Percentiles rank a stretch among this genome's conserved stretches.
Evolutionary conservation across 2,797 vertebrate species (phyloP).

Genomic region (Neopelma chrysocephalum): DNA sequence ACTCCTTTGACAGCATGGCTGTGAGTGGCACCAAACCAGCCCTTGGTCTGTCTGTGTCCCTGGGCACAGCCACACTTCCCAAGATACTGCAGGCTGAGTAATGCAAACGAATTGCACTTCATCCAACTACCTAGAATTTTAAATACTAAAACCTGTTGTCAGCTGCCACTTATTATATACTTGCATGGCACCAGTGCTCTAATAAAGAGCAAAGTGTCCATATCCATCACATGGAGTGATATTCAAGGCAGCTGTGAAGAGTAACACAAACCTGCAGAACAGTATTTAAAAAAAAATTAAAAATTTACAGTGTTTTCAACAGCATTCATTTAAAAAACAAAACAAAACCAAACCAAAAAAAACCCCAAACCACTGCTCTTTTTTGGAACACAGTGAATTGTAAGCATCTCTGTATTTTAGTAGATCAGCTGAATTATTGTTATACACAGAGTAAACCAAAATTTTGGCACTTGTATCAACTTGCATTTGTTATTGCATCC

Average conservation of each 20-base stretch:
- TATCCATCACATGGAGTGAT: background rate
- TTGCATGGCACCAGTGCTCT: constrained; percentile 8
- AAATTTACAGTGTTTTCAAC: constrained; percentile 42
- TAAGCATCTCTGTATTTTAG: constrained; percentile 39
- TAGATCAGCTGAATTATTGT: constrained; percentile 3
- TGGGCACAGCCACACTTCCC: background rate
- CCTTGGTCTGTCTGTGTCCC: background rate
- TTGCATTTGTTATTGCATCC: constrained; percentile 68
- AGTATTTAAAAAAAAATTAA: background rate
- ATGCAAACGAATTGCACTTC: constrained; percentile 42
- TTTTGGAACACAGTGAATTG: constrained; percentile 59
- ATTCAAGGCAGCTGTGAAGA: constrained; percentile 64
- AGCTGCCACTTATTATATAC: background rate
- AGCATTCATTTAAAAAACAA: background rate
- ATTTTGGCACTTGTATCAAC: constrained; percentile 73
- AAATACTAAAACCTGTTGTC: constrained; percentile 22
- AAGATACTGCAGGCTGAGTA: background rate
- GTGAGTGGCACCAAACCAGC: background rate
- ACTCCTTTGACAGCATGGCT: background rate
- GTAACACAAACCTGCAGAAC: constrained; percentile 44
- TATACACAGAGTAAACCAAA: constrained; percentile 26
- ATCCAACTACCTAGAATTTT: background rate
- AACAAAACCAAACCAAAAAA: background rate
- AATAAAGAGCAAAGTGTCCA: background rate
- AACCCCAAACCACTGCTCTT: background rate